A percentile compares a stretch with the other conserved stretches of the same genome.
phyloP scores from a whole-genome alignment of 2,113 vertebrate genomes.

The Pterocles orientalis region DNA sequence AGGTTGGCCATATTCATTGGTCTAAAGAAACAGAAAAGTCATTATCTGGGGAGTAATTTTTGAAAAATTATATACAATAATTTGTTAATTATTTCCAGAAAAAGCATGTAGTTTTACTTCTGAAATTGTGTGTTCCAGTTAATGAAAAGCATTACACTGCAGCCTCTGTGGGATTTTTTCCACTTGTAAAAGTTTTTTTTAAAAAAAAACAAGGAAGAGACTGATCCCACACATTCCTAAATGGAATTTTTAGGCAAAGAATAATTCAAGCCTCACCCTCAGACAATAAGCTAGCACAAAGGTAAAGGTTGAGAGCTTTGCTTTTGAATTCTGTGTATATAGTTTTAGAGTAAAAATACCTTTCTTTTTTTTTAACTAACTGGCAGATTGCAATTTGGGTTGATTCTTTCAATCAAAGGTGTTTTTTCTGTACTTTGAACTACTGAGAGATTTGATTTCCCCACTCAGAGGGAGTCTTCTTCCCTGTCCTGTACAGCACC shows the following conservation, averaged over 20 bases:
- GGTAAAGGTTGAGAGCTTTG: neutral
- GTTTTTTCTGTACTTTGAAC: neutral
- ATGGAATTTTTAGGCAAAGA: neutral
- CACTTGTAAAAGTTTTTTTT: slow-evolving; percentile 14
- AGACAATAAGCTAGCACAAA: neutral
- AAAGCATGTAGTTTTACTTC: slow-evolving; percentile 54
- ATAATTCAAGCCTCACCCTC: neutral
- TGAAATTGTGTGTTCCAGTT: slow-evolving; percentile 40
- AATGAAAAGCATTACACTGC: slow-evolving; percentile 68
- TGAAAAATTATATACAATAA: neutral
- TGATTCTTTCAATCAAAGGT: neutral
- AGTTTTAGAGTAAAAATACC: neutral
- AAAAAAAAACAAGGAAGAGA: neutral
- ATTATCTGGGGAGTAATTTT: slow-evolving; percentile 46
- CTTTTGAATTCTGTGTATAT: neutral
- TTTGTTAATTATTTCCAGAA: slow-evolving; percentile 64
- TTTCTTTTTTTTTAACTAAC: neutral
- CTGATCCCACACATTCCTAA: neutral
- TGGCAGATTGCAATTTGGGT: neutral
- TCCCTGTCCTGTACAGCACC: neutral
- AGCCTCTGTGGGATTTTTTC: slow-evolving; percentile 40
- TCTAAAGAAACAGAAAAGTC: slow-evolving; percentile 50
- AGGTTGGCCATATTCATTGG: slow-evolving; percentile 54
- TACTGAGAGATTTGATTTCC: neutral
- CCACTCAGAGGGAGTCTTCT: neutral